phyloP scores from a whole-genome alignment of 2,113 vertebrate species.

The Sula dactylatra region DNA sequence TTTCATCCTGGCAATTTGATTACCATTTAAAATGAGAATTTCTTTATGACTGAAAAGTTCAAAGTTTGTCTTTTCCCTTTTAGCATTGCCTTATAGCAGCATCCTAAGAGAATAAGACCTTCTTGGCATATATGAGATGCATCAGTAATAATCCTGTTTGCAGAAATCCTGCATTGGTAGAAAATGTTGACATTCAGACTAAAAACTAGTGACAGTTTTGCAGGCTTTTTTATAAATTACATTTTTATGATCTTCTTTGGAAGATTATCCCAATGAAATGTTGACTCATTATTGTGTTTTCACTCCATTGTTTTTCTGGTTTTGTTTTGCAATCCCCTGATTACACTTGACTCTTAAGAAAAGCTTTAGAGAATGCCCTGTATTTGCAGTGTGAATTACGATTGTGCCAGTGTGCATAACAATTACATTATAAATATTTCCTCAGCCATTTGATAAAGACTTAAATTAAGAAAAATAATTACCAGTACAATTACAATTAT shows the following conservation, averaged over 20 bases:
- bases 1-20: slow-evolving; percentile 39
- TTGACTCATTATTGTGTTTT: slow-evolving; percentile 39
- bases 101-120: slow-evolving; percentile 17
- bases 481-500: slow-evolving; percentile 41
- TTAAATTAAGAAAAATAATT: slow-evolving; percentile 61
- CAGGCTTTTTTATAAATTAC: not conserved
- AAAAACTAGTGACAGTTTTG: not conserved
- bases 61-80: slow-evolving; percentile 51
- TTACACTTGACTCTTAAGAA: slow-evolving; percentile 54
- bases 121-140: not conserved
- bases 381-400: slow-evolving; percentile 50
- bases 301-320: slow-evolving; percentile 14
- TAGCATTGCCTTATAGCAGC: not conserved
- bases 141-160: slow-evolving; percentile 57
- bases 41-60: slow-evolving; percentile 29
- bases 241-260: slow-evolving; percentile 30
- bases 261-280: slow-evolving; percentile 16
- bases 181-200: slow-evolving; percentile 9
- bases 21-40: slow-evolving; percentile 50
- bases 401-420: slow-evolving; percentile 29
- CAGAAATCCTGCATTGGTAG: not conserved
- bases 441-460: slow-evolving; percentile 44
- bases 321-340: slow-evolving; percentile 44
- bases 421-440: slow-evolving; percentile 62
- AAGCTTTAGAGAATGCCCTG: slow-evolving; percentile 11